phyloP scores from a whole-genome alignment of 2,113 vertebrate genomes.

The Sterrhoptilus dennistouni region DNA sequence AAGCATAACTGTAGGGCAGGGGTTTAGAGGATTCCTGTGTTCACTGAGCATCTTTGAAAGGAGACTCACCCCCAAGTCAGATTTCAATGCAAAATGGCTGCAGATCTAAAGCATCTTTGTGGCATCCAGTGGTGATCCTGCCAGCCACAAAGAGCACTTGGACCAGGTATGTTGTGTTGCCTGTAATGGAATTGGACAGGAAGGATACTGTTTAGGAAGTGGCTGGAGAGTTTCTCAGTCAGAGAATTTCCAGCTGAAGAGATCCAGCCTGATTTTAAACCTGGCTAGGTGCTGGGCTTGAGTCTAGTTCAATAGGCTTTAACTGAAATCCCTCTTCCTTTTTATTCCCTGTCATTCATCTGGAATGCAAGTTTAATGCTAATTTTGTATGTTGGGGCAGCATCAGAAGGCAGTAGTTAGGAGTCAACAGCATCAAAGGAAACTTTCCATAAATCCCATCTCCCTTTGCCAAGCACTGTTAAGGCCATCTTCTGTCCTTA shows the following conservation, averaged over 20 bases:
- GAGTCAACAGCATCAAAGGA: slow-evolving; percentile 47
- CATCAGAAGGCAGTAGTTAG: slow-evolving; percentile 17
- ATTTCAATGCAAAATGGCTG: background rate
- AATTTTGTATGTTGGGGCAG: background rate
- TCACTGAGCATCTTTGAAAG: background rate
- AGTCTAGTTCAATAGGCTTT: background rate
- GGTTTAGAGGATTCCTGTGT: background rate
- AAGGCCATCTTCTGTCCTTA: slow-evolving; percentile 54
- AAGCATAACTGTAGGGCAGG: background rate
- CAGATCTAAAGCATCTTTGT: background rate
- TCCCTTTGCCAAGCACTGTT: slow-evolving; percentile 28
- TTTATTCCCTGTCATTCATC: background rate
- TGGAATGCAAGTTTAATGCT: slow-evolving; percentile 17
- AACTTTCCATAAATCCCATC: slow-evolving; percentile 30
- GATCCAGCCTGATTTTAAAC: background rate
- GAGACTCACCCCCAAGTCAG: background rate
- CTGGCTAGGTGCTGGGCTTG: background rate
- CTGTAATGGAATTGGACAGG: background rate
- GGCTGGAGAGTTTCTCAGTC: background rate
- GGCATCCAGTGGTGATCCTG: background rate
- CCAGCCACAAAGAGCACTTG: background rate
- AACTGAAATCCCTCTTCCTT: background rate
- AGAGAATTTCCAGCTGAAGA: background rate
- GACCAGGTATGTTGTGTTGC: background rate
- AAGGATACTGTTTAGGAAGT: background rate